Percentiles rank a stretch among this genome's conserved stretches.
Conservation (phyloP, 2,113 vertebrate genomes). For the Danio rerio region DNA sequence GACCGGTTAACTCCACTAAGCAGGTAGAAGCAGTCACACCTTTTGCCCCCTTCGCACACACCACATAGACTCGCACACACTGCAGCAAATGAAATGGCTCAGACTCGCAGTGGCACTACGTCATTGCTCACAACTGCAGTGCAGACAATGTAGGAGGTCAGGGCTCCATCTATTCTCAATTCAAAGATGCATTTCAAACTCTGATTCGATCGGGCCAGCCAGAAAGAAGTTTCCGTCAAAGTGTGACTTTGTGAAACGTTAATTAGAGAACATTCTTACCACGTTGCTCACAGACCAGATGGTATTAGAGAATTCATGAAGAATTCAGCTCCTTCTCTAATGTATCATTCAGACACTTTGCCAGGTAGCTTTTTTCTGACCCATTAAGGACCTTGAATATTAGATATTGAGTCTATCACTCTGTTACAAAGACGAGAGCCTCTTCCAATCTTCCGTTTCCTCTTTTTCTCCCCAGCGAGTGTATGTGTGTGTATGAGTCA, state of each 20-base stretch:
- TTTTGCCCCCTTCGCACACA: not conserved
- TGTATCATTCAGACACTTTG: not conserved
- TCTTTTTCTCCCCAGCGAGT: not conserved
- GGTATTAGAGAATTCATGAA: not conserved
- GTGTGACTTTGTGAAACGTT: slow-evolving; percentile 28
- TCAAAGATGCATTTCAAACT: not conserved
- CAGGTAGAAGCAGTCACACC: slow-evolving; percentile 40
- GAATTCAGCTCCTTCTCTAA: slow-evolving; percentile 22
- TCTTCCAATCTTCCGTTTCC: slow-evolving; percentile 24
- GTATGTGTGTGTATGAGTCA: slow-evolving; percentile 21
- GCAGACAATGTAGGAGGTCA: slow-evolving; percentile 27
- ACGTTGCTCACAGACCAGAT: slow-evolving; percentile 20
- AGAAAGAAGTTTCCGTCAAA: not conserved
- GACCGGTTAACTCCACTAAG: slow-evolving; percentile 38
- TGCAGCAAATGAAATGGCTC: slow-evolving; percentile 19
- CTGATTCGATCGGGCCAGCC: not conserved
- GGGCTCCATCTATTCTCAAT: slow-evolving; percentile 7
- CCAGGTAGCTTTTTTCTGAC: slow-evolving; percentile 1
- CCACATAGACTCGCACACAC: slow-evolving; percentile 12
- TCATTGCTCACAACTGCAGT: slow-evolving; percentile 34
- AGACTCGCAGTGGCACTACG: slow-evolving; percentile 7
- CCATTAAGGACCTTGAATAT: not conserved
- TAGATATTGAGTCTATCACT: slow-evolving; percentile 9
- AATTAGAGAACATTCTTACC: slow-evolving; percentile 37
- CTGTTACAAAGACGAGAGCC: slow-evolving; percentile 5